phyloP scores from a whole-genome alignment of 2,113 vertebrate species.

The Pluvialis apricaria region DNA sequence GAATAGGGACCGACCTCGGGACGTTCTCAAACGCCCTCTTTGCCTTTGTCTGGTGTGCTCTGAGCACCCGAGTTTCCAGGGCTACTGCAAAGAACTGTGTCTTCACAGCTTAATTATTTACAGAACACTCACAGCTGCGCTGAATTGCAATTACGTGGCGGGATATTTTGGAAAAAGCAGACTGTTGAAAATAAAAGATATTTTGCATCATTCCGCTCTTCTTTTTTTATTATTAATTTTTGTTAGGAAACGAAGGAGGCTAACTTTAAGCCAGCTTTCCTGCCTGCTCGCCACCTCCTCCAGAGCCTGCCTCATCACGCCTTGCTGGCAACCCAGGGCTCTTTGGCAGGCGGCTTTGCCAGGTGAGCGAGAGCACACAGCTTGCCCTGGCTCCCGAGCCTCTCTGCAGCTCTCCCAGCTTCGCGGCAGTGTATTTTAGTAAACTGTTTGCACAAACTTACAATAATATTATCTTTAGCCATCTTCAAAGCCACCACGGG shows the following conservation, averaged over 20 bases:
- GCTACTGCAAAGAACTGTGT: neutral
- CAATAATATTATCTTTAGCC: slow-evolving; percentile 53
- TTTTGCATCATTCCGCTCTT: neutral
- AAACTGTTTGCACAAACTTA: slow-evolving; percentile 39
- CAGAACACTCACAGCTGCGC: neutral
- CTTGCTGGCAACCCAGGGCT: neutral
- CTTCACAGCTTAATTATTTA: neutral
- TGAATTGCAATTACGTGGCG: neutral
- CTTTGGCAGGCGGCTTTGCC: neutral
- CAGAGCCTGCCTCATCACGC: neutral
- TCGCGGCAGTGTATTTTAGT: neutral
- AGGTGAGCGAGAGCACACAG: slow-evolving; percentile 27
- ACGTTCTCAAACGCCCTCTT: neutral
- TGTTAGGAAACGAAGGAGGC: neutral
- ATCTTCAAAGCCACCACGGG: neutral
- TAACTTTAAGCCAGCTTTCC: neutral
- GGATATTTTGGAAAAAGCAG: slow-evolving; percentile 6
- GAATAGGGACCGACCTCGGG: neutral
- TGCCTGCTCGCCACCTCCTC: neutral
- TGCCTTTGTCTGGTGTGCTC: neutral
- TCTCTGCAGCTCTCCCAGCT: neutral
- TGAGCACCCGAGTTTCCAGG: neutral
- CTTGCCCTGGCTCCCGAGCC: neutral
- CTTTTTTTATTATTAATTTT: neutral
- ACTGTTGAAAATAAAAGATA: neutral